Base-by-base conservation (phyloP, 2,888 invertebrate species). In the Caenorhabditis wallacei region DNA sequence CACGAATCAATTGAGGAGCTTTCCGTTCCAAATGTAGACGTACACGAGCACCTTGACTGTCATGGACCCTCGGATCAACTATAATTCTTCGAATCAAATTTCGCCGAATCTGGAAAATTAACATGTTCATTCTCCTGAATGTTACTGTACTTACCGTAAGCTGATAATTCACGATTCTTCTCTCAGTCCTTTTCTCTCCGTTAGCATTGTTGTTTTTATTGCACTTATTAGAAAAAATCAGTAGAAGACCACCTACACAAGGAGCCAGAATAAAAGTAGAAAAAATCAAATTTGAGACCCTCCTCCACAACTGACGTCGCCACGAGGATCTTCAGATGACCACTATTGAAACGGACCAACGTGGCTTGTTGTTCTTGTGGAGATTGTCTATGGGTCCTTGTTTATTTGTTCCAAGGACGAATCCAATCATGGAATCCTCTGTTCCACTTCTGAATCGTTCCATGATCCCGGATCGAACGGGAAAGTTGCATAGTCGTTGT, bases 231-330 rank as follows among this genome's bases (percentile, higher is more conserved):
- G 30, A 89, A 84, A n/a, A 90, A 88, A 4, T 87, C 87, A 10
- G 85, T 71, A 72, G 80, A 87, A 48, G 79, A 78, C 43, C 80
- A 89, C 69, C 91, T 91, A 82, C 91, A 91, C 78, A n/a, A n/a
- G n/a, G n/a, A n/a, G 90, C 89, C 82, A 90, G 88, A 80, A 91
- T 90, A n/a, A 91, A 81, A 79, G 91, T 91, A 86, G 90, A 91
- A 1, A 87, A 85, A 13, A 84, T 57, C 24, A 91, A 89, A 59
- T n/a, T 91, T 90, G 30, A 91, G 72, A 75, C 91, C 91, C 83
- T 91, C 91, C 37, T 91, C 91, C 5, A 90, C 87, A n/a, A 91
- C 90, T 0, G 91, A 90, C 0, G 91, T 91, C 0, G 91, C 87
- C 10, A 91, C 90, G 4, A 91, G 61, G 24, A 85, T 83, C 51